Evolutionary conservation across 2,888 invertebrate genomes (phyloP).

Genomic region (Alcis repandata): DNA sequence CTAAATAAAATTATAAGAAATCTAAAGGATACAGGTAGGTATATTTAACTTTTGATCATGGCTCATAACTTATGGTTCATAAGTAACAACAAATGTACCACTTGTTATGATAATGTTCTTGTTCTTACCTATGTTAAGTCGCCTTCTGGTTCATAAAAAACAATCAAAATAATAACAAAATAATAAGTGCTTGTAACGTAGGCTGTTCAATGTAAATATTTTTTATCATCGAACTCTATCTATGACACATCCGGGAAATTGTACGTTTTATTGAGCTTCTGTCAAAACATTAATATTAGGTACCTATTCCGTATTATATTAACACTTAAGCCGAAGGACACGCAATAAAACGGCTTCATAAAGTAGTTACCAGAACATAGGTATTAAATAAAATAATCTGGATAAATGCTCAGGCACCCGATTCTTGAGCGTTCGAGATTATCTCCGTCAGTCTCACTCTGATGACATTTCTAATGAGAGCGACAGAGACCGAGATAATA

Average conservation of each 20-base stretch:
- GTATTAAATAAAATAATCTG: no score
- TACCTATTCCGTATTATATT: neutral
- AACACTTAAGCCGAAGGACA: no score
- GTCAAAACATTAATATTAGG: conserved; percentile 3
- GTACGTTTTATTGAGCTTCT: neutral
- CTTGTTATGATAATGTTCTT: neutral
- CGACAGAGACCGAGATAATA: no score
- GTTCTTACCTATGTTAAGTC: neutral
- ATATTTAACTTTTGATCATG: neutral
- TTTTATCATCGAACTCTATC: neutral
- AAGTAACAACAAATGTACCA: neutral
- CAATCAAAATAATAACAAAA: neutral
- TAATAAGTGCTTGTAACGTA: neutral
- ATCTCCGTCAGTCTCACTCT: no score
- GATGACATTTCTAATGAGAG: no score
- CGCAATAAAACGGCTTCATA: no score
- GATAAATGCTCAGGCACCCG: no score
- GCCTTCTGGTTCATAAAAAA: neutral
- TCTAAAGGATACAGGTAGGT: neutral
- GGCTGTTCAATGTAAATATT: neutral
- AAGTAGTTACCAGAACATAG: no score
- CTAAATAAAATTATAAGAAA: neutral
- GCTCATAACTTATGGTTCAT: neutral
- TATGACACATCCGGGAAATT: conserved; percentile 13
- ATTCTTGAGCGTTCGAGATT: no score